Evolutionary conservation across 2,888 invertebrate genomes (phyloP), one percentile per base, ranked within the genome.

Genomic region (Stratiomys singularior): DNA sequence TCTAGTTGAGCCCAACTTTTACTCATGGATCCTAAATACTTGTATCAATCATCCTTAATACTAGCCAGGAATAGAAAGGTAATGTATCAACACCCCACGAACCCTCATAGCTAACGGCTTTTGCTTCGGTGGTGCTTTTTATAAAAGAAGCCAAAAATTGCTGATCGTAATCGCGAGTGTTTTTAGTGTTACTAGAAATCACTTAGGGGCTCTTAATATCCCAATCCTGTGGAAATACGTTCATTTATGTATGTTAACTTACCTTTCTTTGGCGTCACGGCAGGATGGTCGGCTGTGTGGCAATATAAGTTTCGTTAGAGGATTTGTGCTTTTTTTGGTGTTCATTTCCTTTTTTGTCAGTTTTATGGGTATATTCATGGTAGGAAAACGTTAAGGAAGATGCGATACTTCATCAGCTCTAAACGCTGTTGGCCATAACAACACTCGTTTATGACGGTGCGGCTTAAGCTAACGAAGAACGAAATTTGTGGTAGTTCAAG

Each of bases 161-260:
- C 46, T 69, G 69, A 69, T 69, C 47, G 69, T 46, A 69, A 69
- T 69, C 69, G 47, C 25, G 46, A 69, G 25, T 21, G 69, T 69
- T 69, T 69, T 69, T 47, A 47, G 69, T 69, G 69, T 69, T 30
- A 13, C 69, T 27, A 47, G 69, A 69, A 69, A 47, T 69, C 69
- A 69, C 69, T 69, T 69, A 69, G 27, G 69, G 69, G 46, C 69
- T 23, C 30, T 69, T 30, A 69, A 69, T 69, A 47, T 46, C 21
- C 25, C 69, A 69, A 69, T 69, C 46, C 69, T 15, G 52, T 52
- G 52, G 15, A 52, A 52, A 18, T 52, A 52, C 52, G 15, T n/a
- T 4, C 18, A 15, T 18, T 15, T 13, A 52, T 4, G 52, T 52
- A 18, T 15, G 18, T 37, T 37, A 37, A 9, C 5, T 37, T 5